Conservation (phyloP, 2,888 invertebrate genomes). For the Julus scandinavius region DNA sequence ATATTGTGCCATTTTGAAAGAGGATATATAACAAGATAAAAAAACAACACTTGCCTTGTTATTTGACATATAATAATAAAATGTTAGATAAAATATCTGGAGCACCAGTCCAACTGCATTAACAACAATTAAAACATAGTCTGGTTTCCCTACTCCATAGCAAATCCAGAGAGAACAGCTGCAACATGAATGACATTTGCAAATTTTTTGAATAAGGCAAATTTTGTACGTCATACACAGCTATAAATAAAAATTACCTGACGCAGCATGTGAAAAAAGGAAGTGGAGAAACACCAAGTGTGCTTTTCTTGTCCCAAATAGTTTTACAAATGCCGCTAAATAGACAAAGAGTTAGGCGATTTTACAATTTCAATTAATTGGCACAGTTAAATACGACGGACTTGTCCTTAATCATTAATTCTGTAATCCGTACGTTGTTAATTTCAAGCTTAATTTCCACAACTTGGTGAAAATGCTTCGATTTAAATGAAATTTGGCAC, state of each 20-base stretch:
- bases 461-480: too few relatives aligned
- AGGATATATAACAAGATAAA: neutral
- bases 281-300: constrained; percentile 48
- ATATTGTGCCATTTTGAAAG: neutral
- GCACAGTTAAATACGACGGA: too few relatives aligned
- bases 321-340: constrained; percentile 51
- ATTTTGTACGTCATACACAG: too few relatives aligned
- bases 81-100: constrained; percentile 48
- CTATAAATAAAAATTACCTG: constrained; percentile 45
- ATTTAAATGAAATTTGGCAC: neutral
- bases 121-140: neutral
- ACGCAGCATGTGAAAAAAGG: constrained; percentile 50
- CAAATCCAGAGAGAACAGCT: constrained; percentile 48
- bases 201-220: neutral
- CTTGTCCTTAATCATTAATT: neutral
- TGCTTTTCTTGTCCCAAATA: constrained; percentile 46
- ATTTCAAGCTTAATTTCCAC: neutral
- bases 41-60: constrained; percentile 36
- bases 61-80: constrained; percentile 28
- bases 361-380: too few relatives aligned
- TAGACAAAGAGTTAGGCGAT: neutral
- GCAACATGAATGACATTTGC: neutral
- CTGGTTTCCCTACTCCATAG: constrained; percentile 25
- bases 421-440: too few relatives aligned
- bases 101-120: constrained; percentile 40